phyloP scores from a whole-genome alignment of 2,113 vertebrate genomes.

The Phylloscopus trochilus region DNA sequence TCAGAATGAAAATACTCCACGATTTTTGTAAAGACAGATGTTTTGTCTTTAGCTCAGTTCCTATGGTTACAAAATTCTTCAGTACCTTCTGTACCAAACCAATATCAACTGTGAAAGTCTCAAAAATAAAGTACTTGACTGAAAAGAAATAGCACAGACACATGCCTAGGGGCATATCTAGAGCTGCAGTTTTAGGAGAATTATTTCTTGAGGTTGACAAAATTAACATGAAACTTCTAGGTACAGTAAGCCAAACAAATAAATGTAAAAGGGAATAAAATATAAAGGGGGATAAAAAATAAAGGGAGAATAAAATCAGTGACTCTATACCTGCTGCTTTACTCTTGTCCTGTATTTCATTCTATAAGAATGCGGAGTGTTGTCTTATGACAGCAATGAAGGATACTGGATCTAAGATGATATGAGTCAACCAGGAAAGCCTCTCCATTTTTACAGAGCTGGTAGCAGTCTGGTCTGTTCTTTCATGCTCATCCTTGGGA shows the following conservation, averaged over 20 bases:
- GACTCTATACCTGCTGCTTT: not conserved
- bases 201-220: not conserved
- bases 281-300: not conserved
- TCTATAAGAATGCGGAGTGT: not conserved
- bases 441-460: not conserved
- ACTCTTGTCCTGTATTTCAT: not conserved
- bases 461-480: not conserved
- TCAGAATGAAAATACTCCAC: not conserved
- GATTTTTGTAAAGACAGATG: not conserved
- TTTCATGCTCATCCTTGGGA: not conserved
- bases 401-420: not conserved
- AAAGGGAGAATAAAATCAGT: not conserved
- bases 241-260: not conserved
- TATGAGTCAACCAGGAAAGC: not conserved
- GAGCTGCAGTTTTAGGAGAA: not conserved
- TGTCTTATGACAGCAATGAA: not conserved
- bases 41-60: conserved; percentile 18
- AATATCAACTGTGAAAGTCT: not conserved
- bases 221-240: not conserved
- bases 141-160: not conserved
- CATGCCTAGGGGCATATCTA: not conserved
- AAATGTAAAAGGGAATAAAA: not conserved
- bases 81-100: not conserved
- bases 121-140: conserved; percentile 1
- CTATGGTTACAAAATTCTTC: conserved; percentile 19